These are phyloP conservation scores for Cetonia aurata DNA, from an alignment of 2,888 invertebrate species.

Conservation along the genomic window DNA sequence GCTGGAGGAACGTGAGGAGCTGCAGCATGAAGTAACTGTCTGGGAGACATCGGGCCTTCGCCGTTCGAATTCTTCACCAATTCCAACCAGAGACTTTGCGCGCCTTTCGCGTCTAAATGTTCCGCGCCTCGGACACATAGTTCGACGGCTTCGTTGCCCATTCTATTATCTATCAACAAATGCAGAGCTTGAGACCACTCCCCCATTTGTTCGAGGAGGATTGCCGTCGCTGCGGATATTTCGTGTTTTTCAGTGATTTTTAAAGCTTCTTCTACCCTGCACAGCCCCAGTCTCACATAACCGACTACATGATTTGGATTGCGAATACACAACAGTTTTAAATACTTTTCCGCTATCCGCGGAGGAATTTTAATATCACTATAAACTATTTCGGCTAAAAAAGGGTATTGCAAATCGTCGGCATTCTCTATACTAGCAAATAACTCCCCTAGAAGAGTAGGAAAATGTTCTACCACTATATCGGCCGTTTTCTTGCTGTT, in stretches of 20 bases:
- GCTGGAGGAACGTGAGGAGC: constrained; percentile 71
- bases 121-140: constrained; percentile 68
- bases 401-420: constrained; percentile 68
- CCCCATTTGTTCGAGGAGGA: constrained; percentile 80
- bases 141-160: constrained; percentile 61
- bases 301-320: constrained; percentile 70
- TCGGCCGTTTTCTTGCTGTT: constrained; percentile 75
- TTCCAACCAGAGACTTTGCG: constrained; percentile 69
- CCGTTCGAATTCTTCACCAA: constrained; percentile 67
- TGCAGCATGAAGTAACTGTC: constrained; percentile 69
- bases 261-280: constrained; percentile 75
- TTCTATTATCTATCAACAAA: constrained; percentile 68
- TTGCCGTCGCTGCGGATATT: constrained; percentile 77
- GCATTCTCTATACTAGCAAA: constrained; percentile 65
- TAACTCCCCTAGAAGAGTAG: constrained; percentile 66
- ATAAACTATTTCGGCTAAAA: constrained; percentile 71
- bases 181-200: constrained; percentile 80
- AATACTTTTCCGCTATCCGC: constrained; percentile 71
- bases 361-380: constrained; percentile 65
- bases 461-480: constrained; percentile 72
- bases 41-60: constrained; percentile 63
- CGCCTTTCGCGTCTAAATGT: constrained; percentile 64
- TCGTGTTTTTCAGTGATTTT: constrained; percentile 74
- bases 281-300: constrained; percentile 70
- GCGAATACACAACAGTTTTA: constrained; percentile 74